phyloP scores from a whole-genome alignment of 2,888 invertebrate species.

The Syritta pipiens region DNA sequence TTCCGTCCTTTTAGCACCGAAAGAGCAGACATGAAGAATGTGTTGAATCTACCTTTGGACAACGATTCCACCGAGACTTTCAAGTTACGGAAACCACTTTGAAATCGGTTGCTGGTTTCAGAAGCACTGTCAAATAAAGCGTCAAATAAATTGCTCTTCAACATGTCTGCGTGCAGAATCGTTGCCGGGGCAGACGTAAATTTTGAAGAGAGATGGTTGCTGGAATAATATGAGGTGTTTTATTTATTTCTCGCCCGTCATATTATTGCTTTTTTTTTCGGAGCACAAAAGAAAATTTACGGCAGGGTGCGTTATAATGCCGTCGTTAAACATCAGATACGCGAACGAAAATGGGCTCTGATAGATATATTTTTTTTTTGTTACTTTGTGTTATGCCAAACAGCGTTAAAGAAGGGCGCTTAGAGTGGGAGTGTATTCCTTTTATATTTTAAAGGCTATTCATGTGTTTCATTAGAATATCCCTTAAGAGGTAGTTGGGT shows the following conservation, averaged over 20 bases:
- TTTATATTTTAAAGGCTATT: slow-evolving; percentile 45
- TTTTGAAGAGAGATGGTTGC: slow-evolving; percentile 23
- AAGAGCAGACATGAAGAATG: background rate
- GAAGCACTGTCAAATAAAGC: slow-evolving; percentile 26
- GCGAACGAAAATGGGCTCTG: slow-evolving; percentile 28
- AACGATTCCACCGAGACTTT: slow-evolving; percentile 12
- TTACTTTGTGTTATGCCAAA: slow-evolving; percentile 36
- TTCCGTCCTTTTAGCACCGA: background rate
- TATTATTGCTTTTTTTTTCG: background rate
- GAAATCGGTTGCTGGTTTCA: slow-evolving; percentile 41
- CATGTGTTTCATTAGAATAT: slow-evolving; percentile 53
- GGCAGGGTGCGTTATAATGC: slow-evolving; percentile 56
- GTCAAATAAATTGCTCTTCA: slow-evolving; percentile 48
- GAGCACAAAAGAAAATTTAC: slow-evolving; percentile 46
- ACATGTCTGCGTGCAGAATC: slow-evolving; percentile 28
- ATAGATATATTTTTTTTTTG: slow-evolving; percentile 56
- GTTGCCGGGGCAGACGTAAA: slow-evolving; percentile 22
- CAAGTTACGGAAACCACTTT: slow-evolving; percentile 35
- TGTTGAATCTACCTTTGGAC: slow-evolving; percentile 10
- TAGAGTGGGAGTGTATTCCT: background rate
- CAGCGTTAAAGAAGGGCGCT: slow-evolving; percentile 4
- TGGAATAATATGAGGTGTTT: slow-evolving; percentile 27
- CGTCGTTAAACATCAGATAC: slow-evolving; percentile 58
- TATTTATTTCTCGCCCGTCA: slow-evolving; percentile 32
- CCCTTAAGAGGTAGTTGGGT: slow-evolving; percentile 14